These are phyloP conservation scores for Gymnoscelis rufifasciata DNA, from an alignment of 2,888 invertebrate species.

Conservation along the genomic window DNA sequence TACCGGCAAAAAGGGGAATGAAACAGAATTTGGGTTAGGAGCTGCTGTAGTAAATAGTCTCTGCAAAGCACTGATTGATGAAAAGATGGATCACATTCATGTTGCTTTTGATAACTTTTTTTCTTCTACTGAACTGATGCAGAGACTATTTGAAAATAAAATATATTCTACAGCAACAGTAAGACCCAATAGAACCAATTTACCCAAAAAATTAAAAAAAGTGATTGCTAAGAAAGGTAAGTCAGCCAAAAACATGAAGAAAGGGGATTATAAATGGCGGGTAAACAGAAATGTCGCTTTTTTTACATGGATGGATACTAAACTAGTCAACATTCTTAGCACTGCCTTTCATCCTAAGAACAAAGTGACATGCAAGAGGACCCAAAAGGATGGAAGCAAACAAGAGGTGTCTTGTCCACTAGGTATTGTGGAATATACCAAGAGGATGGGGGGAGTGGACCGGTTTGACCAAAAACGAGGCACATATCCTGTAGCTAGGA, in stretches of 20 bases:
- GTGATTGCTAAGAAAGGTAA: slow-evolving; percentile 10
- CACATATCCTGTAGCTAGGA: slow-evolving; percentile 13
- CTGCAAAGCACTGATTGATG: slow-evolving; percentile 20
- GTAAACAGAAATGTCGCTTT: slow-evolving; percentile 18
- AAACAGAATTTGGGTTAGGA: slow-evolving; percentile 20
- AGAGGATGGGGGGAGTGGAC: slow-evolving; percentile 22
- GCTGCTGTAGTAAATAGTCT: slow-evolving; percentile 19
- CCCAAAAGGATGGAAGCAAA: slow-evolving; percentile 24
- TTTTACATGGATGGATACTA: slow-evolving; percentile 16
- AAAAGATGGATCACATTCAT: slow-evolving; percentile 17
- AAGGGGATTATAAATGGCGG: slow-evolving; percentile 21
- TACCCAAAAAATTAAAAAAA: slow-evolving; percentile 17
- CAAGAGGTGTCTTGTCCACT: slow-evolving; percentile 15
- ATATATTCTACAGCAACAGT: slow-evolving; percentile 18
- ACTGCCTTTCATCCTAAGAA: slow-evolving; percentile 19
- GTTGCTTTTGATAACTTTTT: slow-evolving; percentile 20
- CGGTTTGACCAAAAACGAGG: slow-evolving; percentile 19
- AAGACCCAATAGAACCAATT: slow-evolving; percentile 15
- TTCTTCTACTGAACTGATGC: slow-evolving; percentile 12
- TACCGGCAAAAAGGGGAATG: slow-evolving; percentile 21
- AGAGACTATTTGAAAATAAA: slow-evolving; percentile 14
- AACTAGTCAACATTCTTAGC: slow-evolving; percentile 12
- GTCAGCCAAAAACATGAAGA: slow-evolving; percentile 14
- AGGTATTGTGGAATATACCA: slow-evolving; percentile 17
- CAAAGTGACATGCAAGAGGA: slow-evolving; percentile 17